phyloP scores from a whole-genome alignment of 2,797 vertebrate species.

The Cryptoprocta ferox region DNA sequence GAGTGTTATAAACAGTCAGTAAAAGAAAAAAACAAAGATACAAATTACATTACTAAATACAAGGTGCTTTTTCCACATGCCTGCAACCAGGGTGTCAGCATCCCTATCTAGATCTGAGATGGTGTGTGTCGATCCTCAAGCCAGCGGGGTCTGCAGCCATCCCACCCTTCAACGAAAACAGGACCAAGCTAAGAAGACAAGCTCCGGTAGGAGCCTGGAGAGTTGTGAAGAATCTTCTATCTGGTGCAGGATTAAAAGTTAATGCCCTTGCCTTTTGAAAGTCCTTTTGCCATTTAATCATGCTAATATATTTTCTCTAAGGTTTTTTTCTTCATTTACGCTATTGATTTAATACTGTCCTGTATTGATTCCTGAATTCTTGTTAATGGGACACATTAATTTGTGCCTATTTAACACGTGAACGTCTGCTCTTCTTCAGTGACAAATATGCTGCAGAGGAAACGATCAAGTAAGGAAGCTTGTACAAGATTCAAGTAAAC shows the following conservation, averaged over 20 bases:
- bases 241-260: slow-evolving; percentile 71
- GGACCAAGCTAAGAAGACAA: slow-evolving; percentile 69
- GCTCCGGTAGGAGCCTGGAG: slow-evolving; percentile 22
- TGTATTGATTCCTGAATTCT: slow-evolving; percentile 67
- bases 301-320: slow-evolving; percentile 53
- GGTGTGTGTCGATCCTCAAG: slow-evolving; percentile 58
- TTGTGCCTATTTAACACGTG: slow-evolving; percentile 73
- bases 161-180: slow-evolving; percentile 34
- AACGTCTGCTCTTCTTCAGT: slow-evolving; percentile 48
- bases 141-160: slow-evolving; percentile 51
- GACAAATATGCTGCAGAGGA: slow-evolving; percentile 60
- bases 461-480: slow-evolving; percentile 32
- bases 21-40: slow-evolving; percentile 83
- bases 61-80: slow-evolving; percentile 85
- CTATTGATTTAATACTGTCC: slow-evolving; percentile 76
- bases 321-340: slow-evolving; percentile 60
- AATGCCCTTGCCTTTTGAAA: slow-evolving; percentile 65
- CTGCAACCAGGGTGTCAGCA: slow-evolving; percentile 64
- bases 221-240: slow-evolving; percentile 50
- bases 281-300: slow-evolving; percentile 67
- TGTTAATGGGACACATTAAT: slow-evolving; percentile 73
- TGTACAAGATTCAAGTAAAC: slow-evolving; percentile 65
- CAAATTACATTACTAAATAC: slow-evolving; percentile 83
- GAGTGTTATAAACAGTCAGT: slow-evolving; percentile 86
- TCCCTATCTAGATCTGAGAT: slow-evolving; percentile 71